Conservation (phyloP, 2,888 invertebrate species). For the Mechanitis mazaeus region DNA sequence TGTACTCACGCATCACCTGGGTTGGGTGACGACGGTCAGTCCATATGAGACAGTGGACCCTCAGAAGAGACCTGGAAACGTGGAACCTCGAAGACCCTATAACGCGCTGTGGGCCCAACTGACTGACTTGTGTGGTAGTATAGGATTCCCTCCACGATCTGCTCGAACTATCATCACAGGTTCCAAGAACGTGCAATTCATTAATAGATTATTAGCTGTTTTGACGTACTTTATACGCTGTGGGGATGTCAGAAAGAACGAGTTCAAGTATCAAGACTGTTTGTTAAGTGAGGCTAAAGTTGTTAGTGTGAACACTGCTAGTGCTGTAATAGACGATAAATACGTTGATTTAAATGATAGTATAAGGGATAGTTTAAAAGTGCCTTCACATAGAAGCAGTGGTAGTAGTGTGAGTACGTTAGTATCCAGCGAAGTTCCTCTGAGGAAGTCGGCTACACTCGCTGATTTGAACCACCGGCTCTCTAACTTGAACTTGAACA, state of each 20-base stretch:
- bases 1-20: slow-evolving; percentile 91
- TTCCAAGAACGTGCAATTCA: slow-evolving; percentile 77
- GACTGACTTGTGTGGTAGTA: slow-evolving; percentile 89
- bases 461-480: slow-evolving; percentile 57
- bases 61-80: slow-evolving; percentile 28
- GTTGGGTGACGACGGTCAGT: slow-evolving; percentile 90
- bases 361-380: slow-evolving; percentile 36
- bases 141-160: slow-evolving; percentile 85
- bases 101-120: slow-evolving; percentile 95
- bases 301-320: slow-evolving; percentile 37
- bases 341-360: slow-evolving; percentile 23
- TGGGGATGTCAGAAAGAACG: slow-evolving; percentile 80
- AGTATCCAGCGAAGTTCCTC: slow-evolving; percentile 47
- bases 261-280: slow-evolving; percentile 50
- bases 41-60: slow-evolving; percentile 61
- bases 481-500: slow-evolving; percentile 53
- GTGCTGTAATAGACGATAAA: slow-evolving; percentile 34
- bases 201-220: slow-evolving; percentile 84
- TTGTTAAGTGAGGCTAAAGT: slow-evolving; percentile 57
- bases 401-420: slow-evolving; percentile 56
- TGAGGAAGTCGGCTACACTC: slow-evolving; percentile 57
- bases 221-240: slow-evolving; percentile 93
- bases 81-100: slow-evolving; percentile 74
- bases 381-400: slow-evolving; percentile 39
- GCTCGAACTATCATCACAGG: slow-evolving; percentile 89